A percentile compares a stretch with the other conserved stretches of the same genome.
Evolutionary conservation across 1,140 invertebrate species (phyloP).

Genomic region (roundworm (Caenorhabditis elegans)): WBcel235 BX284606.5:14581501-14582000

Average conservation of each 20-base stretch:
- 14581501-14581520: too few species aligned
- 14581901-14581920: background rate
- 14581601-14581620: slow-evolving; percentile 30
- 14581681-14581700: slow-evolving; percentile 21
- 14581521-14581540: background rate
- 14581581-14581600: slow-evolving; percentile 28
- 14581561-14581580: background rate
- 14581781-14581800: background rate
- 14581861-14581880: slow-evolving; percentile 56
- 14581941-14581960: slow-evolving; percentile 64
- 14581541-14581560: background rate
- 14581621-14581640: background rate
- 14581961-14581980: slow-evolving; percentile 64
- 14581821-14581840: slow-evolving; percentile 9
- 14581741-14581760: slow-evolving; percentile 32
- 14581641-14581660: background rate
- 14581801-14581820: background rate
- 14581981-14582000: slow-evolving; percentile 57
- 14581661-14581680: slow-evolving; percentile 18
- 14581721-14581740: slow-evolving; percentile 18
- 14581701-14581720: background rate
- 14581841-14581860: slow-evolving; percentile 55
- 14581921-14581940: slow-evolving; percentile 52
- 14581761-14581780: slow-evolving; percentile 7
- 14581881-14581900: too few species aligned